Percentiles rank a stretch among this genome's conserved stretches.
Conservation (phyloP, 2,888 invertebrate species). For the Dorcus parallelipipedus region DNA sequence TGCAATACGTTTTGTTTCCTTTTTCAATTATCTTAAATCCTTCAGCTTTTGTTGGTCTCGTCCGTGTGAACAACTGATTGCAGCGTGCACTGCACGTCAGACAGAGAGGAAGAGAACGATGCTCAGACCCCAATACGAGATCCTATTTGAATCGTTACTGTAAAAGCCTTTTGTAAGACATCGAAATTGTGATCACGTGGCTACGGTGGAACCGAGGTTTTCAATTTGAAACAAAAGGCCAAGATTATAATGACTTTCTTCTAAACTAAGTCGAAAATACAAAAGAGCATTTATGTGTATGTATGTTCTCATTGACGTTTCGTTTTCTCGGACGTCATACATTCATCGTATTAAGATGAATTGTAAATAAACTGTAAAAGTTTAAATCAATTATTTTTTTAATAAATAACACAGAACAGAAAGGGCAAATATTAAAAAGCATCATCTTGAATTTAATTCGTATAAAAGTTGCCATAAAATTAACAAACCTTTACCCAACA, state of each 20-base stretch:
- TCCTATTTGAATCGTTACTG: constrained; percentile 6
- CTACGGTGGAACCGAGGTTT: constrained; percentile 19
- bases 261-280: constrained; percentile 5
- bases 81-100: background rate
- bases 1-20: constrained; percentile 41
- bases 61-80: constrained; percentile 4
- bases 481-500: too few relatives aligned
- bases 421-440: too few relatives aligned
- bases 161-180: constrained; percentile 14
- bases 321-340: too few relatives aligned
- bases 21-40: constrained; percentile 32
- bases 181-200: constrained; percentile 21
- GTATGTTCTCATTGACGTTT: too few relatives aligned
- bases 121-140: background rate
- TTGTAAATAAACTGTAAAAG: too few relatives aligned
- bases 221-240: constrained; percentile 20
- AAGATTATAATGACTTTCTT: constrained; percentile 21
- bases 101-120: constrained; percentile 1
- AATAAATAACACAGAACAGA: too few relatives aligned
- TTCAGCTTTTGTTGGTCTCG: constrained; percentile 11
- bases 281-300: background rate
- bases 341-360: too few relatives aligned
- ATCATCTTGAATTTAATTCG: too few relatives aligned
- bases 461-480: too few relatives aligned
- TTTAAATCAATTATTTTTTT: too few relatives aligned